Evolutionary conservation across 2,113 vertebrate species (phyloP), one percentile per base, ranked within the genome.

Genomic region (Rutilus rutilus): DNA sequence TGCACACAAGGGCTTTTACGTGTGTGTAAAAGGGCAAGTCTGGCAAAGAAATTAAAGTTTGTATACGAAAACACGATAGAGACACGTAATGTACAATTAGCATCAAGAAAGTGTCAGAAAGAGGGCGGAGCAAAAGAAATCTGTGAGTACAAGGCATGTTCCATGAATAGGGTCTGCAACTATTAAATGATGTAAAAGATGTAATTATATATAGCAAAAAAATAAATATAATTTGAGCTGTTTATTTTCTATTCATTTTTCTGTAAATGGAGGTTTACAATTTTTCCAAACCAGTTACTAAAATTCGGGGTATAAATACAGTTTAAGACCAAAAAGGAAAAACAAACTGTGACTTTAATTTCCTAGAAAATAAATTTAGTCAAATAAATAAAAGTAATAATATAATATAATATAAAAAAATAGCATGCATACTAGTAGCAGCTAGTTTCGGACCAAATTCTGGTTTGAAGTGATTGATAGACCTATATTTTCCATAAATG

Each of bases 1-100:
- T 79, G 39, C 57, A 25, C 79, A 64, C n/a, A 78, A 52, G 42
- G 8, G 42, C 42, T 42, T 42, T 42, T 42, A 52, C 15, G 62
- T 42, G 85, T 21, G 45, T 65, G 67, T 77, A 85, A 71, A 77
- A 60, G 69, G 10, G n/a, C 60, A 80, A 59, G 69, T 77, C 76
- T 80, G 87, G 85, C 78, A 65, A 39, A 52, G 59, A 76, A 67
- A 67, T 39, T 3, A 75, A 84, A 69, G 57, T 84, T 81, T 62
- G 73, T 83, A 57, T 42, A 78, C 25, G 67, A 86, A 76, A 71
- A 8, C 33, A 86, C 45, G 57, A 86, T 76, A 71, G 14, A 84
- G 45, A 42, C 21, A 69, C 86, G 78, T 62, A 83, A 57, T 42
- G 52, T 67, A 69, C 69, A 33, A 65, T 81, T 83, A 86, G 67